Base-by-base conservation (phyloP, 2,113 vertebrate genomes). In the Eleginops maclovinus region DNA sequence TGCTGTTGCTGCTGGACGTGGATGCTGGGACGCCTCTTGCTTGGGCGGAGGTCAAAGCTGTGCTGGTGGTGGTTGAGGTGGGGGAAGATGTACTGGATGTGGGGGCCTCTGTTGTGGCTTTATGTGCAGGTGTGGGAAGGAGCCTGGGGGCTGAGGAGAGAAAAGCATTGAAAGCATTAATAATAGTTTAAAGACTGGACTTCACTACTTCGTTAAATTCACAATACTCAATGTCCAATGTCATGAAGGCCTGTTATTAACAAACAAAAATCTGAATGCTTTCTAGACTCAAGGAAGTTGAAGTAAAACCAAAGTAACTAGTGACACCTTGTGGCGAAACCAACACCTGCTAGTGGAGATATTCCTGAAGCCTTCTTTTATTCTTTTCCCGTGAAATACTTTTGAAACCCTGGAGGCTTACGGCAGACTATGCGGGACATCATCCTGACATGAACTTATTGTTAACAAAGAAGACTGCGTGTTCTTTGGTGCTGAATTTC, bases 1-100 rank as follows among this genome's bases (percentile, higher is more conserved):
- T 91, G 60, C 82, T 82, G 84, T 93, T 90, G 90, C 91, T 17
- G 88, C 88, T 79, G 53, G 74, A 49, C 0, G 81, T 75, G 72
- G 83, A 66, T 12, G 70, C 53, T 13, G 89, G 66, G 24, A 64
- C 4, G 31, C 19, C 53, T 56, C 59, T 61, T 7, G 79, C 50
- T 58, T 76, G 22, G 46, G 47, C 2, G 71, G 93, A 91, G 73
- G 81, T 80, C 58, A 91, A 90, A 61, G 91, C 84, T 47, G 78
- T 55, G 91, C 91, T 89, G 78, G 93, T 87, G 87, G 92, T 4
- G 75, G 91, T 58, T 4, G 70, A 17, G 44, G 89, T 22, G 24
- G 82, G 47, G 56, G 69, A 65, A 41, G 82, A 36, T 9, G 80
- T 46, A 4, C 40, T 59, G 1, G 74, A 19, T 6, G 54, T 68